phyloP scores from a whole-genome alignment of 1,140 invertebrate genomes.

The Agrilus planipennis region DNA sequence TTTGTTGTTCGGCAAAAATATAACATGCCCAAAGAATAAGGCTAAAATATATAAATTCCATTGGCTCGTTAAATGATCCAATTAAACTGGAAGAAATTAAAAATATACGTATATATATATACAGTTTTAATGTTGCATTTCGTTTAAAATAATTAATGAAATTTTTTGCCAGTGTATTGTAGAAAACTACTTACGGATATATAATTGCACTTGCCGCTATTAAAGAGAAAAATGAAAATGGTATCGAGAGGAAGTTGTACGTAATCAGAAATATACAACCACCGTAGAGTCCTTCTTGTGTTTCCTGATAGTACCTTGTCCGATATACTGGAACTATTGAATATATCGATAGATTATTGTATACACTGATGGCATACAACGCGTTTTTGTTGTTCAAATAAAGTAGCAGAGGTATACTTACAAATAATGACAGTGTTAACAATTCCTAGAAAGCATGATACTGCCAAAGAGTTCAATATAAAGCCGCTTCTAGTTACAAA shows the following conservation, averaged over 20 bases:
- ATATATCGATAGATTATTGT: background rate
- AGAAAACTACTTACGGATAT: slow-evolving; percentile 49
- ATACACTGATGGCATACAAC: background rate
- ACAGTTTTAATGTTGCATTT: no score
- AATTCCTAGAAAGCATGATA: slow-evolving; percentile 68
- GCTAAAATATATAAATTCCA: slow-evolving; percentile 46
- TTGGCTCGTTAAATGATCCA: slow-evolving; percentile 32
- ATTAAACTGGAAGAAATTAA: slow-evolving; percentile 34
- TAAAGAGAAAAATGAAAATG: slow-evolving; percentile 63
- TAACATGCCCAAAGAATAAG: slow-evolving; percentile 68
- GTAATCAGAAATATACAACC: slow-evolving; percentile 72
- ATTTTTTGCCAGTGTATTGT: background rate
- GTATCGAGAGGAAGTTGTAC: slow-evolving; percentile 66
- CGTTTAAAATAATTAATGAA: no score
- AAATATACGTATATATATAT: no score
- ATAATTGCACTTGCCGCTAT: slow-evolving; percentile 53
- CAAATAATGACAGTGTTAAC: slow-evolving; percentile 67
- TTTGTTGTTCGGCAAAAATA: slow-evolving; percentile 72
- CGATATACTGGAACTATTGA: slow-evolving; percentile 50
- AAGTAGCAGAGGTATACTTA: slow-evolving; percentile 38
- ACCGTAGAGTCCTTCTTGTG: slow-evolving; percentile 73
- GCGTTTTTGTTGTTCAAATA: background rate
- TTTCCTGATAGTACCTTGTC: slow-evolving; percentile 83
- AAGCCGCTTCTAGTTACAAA: slow-evolving; percentile 68
- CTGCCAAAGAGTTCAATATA: slow-evolving; percentile 66